Evolutionary conservation across 2,888 invertebrate genomes (phyloP).

Genomic region (Hemicrepidius hirtus): DNA sequence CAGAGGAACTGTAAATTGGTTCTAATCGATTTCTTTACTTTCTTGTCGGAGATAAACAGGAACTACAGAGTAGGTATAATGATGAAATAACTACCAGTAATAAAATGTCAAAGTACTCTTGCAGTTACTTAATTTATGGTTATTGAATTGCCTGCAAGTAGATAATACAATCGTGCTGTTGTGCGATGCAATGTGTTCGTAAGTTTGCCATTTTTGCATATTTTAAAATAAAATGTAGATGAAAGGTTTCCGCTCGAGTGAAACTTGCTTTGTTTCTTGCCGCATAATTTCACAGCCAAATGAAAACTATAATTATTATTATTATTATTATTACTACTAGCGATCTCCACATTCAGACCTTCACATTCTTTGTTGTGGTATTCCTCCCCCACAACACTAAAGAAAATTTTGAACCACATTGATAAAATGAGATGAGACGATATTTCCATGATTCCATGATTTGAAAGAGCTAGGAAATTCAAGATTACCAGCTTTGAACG

Average conservation of each 20-base stretch:
- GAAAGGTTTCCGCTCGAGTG: slow-evolving; percentile 31
- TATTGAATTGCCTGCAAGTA: slow-evolving; percentile 31
- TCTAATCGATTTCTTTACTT: not conserved
- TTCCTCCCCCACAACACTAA: too few species aligned
- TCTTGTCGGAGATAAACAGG: slow-evolving; percentile 20
- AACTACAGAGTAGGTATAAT: slow-evolving; percentile 18
- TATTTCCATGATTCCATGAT: too few species aligned
- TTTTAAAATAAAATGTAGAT: slow-evolving; percentile 15
- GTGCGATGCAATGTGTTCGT: not conserved
- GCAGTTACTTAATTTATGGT: slow-evolving; percentile 32
- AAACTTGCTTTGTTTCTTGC: slow-evolving; percentile 10
- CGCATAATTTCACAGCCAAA: slow-evolving; percentile 11
- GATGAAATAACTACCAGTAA: slow-evolving; percentile 34
- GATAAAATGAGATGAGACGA: too few species aligned
- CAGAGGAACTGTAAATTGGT: not conserved
- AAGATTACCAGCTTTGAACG: too few species aligned
- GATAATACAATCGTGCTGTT: slow-evolving; percentile 30
- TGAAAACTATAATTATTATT: slow-evolving; percentile 17
- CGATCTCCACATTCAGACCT: too few species aligned
- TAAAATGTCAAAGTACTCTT: slow-evolving; percentile 32
- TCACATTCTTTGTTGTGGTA: too few species aligned
- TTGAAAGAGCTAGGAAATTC: too few species aligned
- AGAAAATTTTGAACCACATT: too few species aligned
- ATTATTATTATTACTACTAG: not conserved
- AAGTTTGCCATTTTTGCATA: slow-evolving; percentile 12